Evolutionary conservation across 2,797 vertebrate species (phyloP).

Genomic region (Pseudomugil tenellus): DNA sequence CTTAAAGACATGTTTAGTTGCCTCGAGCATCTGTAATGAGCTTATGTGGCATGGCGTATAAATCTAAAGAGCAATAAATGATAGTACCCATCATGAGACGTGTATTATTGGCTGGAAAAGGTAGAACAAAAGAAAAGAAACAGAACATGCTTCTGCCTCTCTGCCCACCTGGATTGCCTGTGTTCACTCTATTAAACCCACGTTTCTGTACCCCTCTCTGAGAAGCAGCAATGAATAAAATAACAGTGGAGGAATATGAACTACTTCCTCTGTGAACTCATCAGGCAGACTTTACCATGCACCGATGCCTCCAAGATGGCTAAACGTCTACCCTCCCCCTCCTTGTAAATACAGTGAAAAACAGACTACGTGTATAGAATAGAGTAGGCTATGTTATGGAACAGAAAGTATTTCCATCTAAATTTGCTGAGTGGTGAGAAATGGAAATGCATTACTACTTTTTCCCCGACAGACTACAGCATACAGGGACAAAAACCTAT

Average conservation of each 20-base stretch:
- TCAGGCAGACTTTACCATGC: conserved; percentile 67
- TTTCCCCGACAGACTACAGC: not conserved
- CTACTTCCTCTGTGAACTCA: conserved; percentile 66
- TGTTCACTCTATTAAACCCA: conserved; percentile 5
- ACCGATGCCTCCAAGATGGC: conserved; percentile 65
- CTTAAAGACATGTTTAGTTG: conserved; percentile 55
- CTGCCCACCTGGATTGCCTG: conserved; percentile 31
- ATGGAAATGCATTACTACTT: not conserved
- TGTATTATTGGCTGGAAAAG: conserved; percentile 23
- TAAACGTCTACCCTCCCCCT: conserved; percentile 40
- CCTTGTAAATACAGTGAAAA: conserved; percentile 32
- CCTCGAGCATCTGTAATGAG: conserved; percentile 52
- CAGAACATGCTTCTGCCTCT: conserved; percentile 12
- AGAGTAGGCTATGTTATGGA: conserved; percentile 18
- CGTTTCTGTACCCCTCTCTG: conserved; percentile 32
- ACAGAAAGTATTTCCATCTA: conserved; percentile 5
- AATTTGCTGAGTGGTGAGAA: conserved; percentile 13
- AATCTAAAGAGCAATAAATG: conserved; percentile 41
- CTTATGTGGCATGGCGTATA: conserved; percentile 32
- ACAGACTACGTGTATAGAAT: conserved; percentile 45
- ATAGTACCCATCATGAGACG: conserved; percentile 29
- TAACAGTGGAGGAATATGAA: conserved; percentile 67
- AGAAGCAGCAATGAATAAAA: conserved; percentile 74
- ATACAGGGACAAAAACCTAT: conserved; percentile 30
- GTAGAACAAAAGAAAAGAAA: conserved; percentile 3